These are phyloP conservation scores for Shinisaurus crocodilurus DNA, from an alignment of 2,113 vertebrate species.

Conservation along the genomic window DNA sequence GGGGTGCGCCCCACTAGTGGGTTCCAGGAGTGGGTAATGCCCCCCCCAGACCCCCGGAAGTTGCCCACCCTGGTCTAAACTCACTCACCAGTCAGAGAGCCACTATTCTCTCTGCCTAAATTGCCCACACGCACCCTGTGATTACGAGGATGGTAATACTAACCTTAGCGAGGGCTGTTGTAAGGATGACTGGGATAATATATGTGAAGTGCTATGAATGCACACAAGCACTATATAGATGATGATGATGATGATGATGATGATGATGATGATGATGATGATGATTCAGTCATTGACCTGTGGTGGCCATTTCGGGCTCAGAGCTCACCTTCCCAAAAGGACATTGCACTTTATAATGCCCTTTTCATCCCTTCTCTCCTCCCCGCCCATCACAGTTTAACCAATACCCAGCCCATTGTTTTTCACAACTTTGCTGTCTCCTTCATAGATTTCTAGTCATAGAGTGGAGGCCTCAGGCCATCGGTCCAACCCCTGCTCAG, in stretches of 20 bases:
- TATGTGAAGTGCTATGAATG: neutral
- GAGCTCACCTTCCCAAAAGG: neutral
- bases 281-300: neutral
- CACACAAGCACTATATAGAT: neutral
- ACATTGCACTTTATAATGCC: neutral
- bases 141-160: neutral
- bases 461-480: too few species aligned
- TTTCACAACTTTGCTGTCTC: neutral
- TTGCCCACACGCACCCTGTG: neutral
- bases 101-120: neutral
- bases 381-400: neutral
- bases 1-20: too few species aligned
- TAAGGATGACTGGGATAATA: neutral
- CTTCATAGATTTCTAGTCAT: too few species aligned
- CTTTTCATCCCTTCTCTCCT: neutral
- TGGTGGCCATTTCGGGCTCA: neutral
- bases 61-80: too few species aligned
- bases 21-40: too few species aligned
- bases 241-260: neutral
- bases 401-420: neutral
- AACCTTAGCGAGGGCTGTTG: neutral
- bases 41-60: too few species aligned
- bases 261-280: neutral
- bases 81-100: neutral
- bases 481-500: too few species aligned